phyloP scores from a whole-genome alignment of 2,797 vertebrate species.

The Varecia variegata region DNA sequence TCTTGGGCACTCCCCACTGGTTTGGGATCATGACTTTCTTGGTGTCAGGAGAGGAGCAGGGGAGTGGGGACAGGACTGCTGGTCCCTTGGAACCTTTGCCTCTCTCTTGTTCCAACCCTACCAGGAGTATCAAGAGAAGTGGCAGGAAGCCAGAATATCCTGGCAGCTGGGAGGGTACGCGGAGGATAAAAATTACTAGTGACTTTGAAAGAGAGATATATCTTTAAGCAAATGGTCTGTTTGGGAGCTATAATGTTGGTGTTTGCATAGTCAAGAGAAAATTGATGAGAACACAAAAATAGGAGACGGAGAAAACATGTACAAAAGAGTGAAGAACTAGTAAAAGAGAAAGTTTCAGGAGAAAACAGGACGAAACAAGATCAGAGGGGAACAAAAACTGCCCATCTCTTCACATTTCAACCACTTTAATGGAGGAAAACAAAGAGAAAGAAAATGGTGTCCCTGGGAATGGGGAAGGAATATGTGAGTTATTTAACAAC shows the following conservation, averaged over 20 bases:
- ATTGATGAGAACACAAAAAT: slow-evolving; percentile 61
- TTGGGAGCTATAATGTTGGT: neutral
- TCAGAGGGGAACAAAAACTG: neutral
- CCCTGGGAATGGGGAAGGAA: neutral
- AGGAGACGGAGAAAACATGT: slow-evolving; percentile 50
- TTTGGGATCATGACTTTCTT: neutral
- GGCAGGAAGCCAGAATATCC: neutral
- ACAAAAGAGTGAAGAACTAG: slow-evolving; percentile 42
- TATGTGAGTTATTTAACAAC: neutral
- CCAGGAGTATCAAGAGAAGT: neutral
- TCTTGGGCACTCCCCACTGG: neutral
- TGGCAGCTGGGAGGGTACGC: neutral
- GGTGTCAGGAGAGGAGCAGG: neutral
- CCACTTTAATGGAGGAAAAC: neutral
- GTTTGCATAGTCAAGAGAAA: slow-evolving; percentile 57
- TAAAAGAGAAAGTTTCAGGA: neutral
- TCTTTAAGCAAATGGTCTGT: neutral
- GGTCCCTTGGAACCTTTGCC: neutral
- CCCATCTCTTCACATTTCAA: neutral
- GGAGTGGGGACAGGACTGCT: neutral
- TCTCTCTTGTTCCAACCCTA: neutral
- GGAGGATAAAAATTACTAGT: neutral
- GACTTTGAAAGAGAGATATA: neutral
- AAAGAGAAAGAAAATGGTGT: neutral
- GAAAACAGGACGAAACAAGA: slow-evolving; percentile 61